Conservation (phyloP, 2,888 invertebrate genomes). For the Cataglyphis cursor region DNA sequence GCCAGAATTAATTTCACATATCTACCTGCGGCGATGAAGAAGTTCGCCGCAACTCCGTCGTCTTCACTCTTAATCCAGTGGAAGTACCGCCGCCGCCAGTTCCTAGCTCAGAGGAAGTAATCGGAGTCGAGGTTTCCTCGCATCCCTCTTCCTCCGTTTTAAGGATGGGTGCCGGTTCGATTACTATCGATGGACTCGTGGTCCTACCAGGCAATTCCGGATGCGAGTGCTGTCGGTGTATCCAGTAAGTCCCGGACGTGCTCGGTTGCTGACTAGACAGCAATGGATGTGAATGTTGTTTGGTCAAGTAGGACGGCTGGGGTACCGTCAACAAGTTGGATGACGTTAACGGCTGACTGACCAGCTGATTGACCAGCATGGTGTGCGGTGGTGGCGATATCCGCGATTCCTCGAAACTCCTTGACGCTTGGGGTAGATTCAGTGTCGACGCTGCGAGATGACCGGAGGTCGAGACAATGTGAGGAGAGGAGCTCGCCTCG, state of each 20-base stretch:
- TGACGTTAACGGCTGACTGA: conserved; percentile 75
- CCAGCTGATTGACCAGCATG: conserved; percentile 56
- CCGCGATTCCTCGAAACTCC: conserved; percentile 74
- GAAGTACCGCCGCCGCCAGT: conserved; percentile 73
- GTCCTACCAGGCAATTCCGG: conserved; percentile 84
- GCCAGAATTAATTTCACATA: background rate
- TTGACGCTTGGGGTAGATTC: conserved; percentile 77
- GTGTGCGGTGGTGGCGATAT: conserved; percentile 63
- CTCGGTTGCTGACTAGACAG: conserved; percentile 88
- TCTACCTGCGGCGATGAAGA: conserved; percentile 89
- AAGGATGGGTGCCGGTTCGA: conserved; percentile 83
- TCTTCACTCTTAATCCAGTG: conserved; percentile 87
- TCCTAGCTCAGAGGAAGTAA: conserved; percentile 18
- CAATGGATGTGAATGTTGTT: conserved; percentile 91
- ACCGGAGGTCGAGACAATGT: conserved; percentile 81
- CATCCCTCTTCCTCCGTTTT: conserved; percentile 80
- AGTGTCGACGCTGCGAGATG: conserved; percentile 87
- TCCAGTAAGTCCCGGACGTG: conserved; percentile 77
- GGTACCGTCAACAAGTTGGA: conserved; percentile 89
- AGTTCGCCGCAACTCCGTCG: conserved; percentile 89
- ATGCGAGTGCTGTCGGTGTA: conserved; percentile 88
- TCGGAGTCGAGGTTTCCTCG: conserved; percentile 69
- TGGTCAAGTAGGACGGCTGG: conserved; percentile 88
- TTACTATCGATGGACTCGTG: conserved; percentile 78
- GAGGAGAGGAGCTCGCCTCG: conserved; percentile 81